Conservation (phyloP, 2,888 invertebrate species). For the Pseudanteris insignis region DNA sequence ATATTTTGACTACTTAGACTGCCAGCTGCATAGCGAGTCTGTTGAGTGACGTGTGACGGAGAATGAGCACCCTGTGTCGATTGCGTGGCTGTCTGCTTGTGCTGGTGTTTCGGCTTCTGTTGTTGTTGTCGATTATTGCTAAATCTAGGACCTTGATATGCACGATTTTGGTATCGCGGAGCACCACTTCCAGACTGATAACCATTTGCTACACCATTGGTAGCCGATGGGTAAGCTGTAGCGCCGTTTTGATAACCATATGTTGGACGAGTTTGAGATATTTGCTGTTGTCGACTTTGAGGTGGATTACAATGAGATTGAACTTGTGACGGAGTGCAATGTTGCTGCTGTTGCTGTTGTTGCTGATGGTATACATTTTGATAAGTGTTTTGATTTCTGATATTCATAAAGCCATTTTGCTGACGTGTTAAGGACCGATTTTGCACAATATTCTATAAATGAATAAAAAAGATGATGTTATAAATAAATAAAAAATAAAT, state of each 20-base stretch:
- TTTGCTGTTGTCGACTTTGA: too few species aligned
- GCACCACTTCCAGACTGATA: slow-evolving; percentile 52
- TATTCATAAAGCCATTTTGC: slow-evolving; percentile 57
- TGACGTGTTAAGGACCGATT: slow-evolving; percentile 25
- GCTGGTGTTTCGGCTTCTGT: slow-evolving; percentile 68
- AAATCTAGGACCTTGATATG: slow-evolving; percentile 44
- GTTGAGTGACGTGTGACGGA: slow-evolving; percentile 47
- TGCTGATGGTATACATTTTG: slow-evolving; percentile 66
- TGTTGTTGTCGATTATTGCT: slow-evolving; percentile 50
- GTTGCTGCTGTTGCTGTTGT: slow-evolving; percentile 66
- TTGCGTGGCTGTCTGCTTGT: slow-evolving; percentile 62
- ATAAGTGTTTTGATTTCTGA: slow-evolving; percentile 72
- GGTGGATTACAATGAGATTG: too few species aligned
- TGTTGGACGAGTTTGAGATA: slow-evolving; percentile 63
- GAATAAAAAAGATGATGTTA: neutral
- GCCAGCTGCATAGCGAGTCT: slow-evolving; percentile 47
- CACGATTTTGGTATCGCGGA: slow-evolving; percentile 55
- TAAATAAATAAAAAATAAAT: neutral
- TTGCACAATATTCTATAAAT: slow-evolving; percentile 34
- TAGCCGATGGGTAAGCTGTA: slow-evolving; percentile 64
- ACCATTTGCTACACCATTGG: slow-evolving; percentile 51
- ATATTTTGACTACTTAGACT: slow-evolving; percentile 58
- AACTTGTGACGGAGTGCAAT: slow-evolving; percentile 61
- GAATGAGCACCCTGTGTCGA: slow-evolving; percentile 70
- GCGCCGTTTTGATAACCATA: slow-evolving; percentile 55